Base-by-base conservation (phyloP, 2,113 vertebrate species). In the Butorides virescens region DNA sequence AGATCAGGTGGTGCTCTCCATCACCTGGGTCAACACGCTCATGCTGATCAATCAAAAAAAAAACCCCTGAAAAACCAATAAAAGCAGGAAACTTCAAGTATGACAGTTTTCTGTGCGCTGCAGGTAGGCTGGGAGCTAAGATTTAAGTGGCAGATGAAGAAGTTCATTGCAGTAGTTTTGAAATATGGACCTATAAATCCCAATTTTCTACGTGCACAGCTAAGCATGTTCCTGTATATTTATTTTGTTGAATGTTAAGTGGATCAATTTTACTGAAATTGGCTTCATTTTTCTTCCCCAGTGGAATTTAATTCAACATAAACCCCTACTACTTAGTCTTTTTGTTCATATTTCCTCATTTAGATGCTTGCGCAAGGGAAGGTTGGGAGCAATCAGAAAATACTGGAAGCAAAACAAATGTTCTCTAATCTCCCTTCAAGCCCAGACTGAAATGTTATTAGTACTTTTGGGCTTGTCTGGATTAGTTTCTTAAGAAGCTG, bases 401-500 rank as follows among this genome's bases (percentile, higher is more conserved):
- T 12, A 63, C 67, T 88, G 72, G 74, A 76, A 91, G 92, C 81
- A 95, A 93, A 96, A 92, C 83, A 92, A 79, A 91, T 55, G 73
- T 80, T 66, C 71, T 88, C 65, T 97, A 89, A 96, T 96, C 94
- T 95, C 93, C 82, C 86, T 93, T 94, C 94, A 96, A 95, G 85
- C 86, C 81, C 58, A 56, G 79, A 42, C 52, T 83, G 92, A 82
- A 93, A 88, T 66, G 83, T 68, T 91, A 80, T 95, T 94, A 87
- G 79, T 95, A 70, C 74, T 94, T 58, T 34, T 58, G 65, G 62
- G 66, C 70, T 97, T 93, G 88, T 75, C 73, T 95, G 96, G 81
- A 92, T 93, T 95, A 97, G 76, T 90, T 93, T 94, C 86, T 97
- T 94, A 93, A 80, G 93, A 95, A 93, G 84, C 75, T 92, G 96